These are phyloP conservation scores for Neomicropteryx cornuta DNA, from an alignment of 1,140 invertebrate genomes.

Conservation along the genomic window DNA sequence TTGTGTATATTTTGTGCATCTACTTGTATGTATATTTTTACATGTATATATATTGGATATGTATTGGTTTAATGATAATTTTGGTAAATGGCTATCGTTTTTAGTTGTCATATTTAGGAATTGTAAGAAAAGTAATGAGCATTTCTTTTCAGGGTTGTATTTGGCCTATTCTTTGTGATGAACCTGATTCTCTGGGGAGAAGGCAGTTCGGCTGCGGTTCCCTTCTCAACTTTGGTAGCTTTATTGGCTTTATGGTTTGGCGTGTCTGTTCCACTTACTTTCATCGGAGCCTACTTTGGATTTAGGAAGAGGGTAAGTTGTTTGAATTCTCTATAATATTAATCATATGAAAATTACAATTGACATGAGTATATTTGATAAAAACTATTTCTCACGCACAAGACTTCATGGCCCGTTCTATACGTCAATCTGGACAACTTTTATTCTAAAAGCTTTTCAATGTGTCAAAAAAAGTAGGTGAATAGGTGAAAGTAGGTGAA, in stretches of 20 bases:
- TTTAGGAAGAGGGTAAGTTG: constrained; percentile 85
- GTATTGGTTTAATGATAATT: too few species aligned
- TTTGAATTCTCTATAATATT: background rate
- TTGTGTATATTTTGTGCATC: too few species aligned
- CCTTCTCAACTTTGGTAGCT: constrained; percentile 96
- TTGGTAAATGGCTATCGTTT: too few species aligned
- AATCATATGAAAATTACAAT: background rate
- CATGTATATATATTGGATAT: too few species aligned
- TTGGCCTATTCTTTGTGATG: constrained; percentile 91
- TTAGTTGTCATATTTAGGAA: too few species aligned
- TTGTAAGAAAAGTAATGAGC: too few species aligned
- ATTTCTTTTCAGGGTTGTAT: constrained; percentile 75
- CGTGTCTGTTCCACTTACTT: constrained; percentile 95
- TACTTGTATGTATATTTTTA: too few species aligned
- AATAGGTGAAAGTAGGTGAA: too few species aligned
- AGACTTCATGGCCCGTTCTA: background rate
- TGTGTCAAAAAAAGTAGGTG: too few species aligned
- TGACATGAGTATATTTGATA: background rate
- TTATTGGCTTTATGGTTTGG: constrained; percentile 94
- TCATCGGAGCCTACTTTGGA: constrained; percentile 96
- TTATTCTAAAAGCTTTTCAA: too few species aligned
- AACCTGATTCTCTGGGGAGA: constrained; percentile 94
- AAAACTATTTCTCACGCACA: background rate
- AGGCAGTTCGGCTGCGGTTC: constrained; percentile 89
- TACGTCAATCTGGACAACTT: too few species aligned